Percentiles rank a stretch among this genome's conserved stretches.
phyloP scores from a whole-genome alignment of 2,797 vertebrate species.

The Sebastes flavidus region DNA sequence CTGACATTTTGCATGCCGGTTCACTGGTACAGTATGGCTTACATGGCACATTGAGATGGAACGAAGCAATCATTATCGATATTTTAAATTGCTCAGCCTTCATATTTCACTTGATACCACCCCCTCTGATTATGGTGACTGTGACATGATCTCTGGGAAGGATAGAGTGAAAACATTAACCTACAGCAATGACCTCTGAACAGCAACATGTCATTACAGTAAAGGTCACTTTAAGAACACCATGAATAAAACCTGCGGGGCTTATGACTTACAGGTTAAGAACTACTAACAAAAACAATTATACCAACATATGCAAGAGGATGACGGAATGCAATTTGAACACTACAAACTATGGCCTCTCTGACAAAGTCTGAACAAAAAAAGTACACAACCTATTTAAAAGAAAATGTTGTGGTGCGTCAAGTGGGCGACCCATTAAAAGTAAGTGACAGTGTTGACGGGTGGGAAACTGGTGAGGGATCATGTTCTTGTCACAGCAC shows the following conservation, averaged over 20 bases:
- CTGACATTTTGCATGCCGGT: neutral
- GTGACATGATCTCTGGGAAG: neutral
- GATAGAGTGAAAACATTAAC: neutral
- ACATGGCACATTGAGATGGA: neutral
- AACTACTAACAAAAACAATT: neutral
- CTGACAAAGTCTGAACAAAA: neutral
- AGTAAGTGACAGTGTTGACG: neutral
- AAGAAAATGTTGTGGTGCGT: neutral
- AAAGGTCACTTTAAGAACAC: neutral
- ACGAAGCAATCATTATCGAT: neutral
- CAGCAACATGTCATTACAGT: neutral
- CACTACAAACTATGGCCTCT: neutral
- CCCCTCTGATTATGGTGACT: neutral
- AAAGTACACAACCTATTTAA: neutral
- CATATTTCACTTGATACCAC: neutral
- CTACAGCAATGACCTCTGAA: neutral
- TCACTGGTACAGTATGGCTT: neutral
- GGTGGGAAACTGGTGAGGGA: conserved; percentile 22
- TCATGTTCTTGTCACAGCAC: conserved; percentile 31
- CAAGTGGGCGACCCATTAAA: neutral
- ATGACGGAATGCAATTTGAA: neutral
- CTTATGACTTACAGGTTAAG: neutral
- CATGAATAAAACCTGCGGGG: neutral
- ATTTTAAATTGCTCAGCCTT: neutral
- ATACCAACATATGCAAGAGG: neutral